Evolutionary conservation across 92 coral and sea anemone species (phyloP), one percentile per base, ranked within the genome.

Genomic region (Umimayanthus chanpuru): DNA sequence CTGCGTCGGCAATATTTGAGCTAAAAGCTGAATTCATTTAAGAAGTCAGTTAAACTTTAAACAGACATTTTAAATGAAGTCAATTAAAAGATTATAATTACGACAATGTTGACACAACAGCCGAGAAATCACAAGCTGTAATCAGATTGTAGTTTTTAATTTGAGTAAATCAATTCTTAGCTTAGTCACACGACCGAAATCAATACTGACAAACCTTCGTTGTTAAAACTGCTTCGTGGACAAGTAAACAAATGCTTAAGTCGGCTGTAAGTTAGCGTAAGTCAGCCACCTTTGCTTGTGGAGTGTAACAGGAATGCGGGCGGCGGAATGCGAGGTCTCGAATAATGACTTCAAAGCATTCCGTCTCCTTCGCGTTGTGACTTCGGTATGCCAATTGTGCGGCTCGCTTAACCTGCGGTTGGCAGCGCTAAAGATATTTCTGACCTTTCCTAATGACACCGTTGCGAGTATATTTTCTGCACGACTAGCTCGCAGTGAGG

Each of bases 401-500:
- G 75, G 30, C 21, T 29, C 65, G 64, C 9, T 78, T 23, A 9
- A 78, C 38, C 49, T 78, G 82, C 43, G 82, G 82, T 50, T 47
- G 76, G 11, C 66, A 70, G 78, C 20, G 32, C 30, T 29, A 28
- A 72, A 43, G 26, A 41, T 55, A 44, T 41, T 83, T 29, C 39
- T 83, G 78, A 81, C 85, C 85, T 81, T 61, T 81, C 16, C 29
- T 25, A 20, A 56, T 72, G 75, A 68, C 72, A 38, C 65, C 40
- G 65, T 28, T 44, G 29, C 32, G 77, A 44, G 77, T 70, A 68
- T 25, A 83, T 83, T 83, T 68, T 83, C 87, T 83, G 87, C 87
- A 83, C 87, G 87, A 83, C 87, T 68, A 70, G 44, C 41, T 68
- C 41, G 38, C 75, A 81, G 10, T 81, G 30, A 66, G 65, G 25